Base-by-base conservation (phyloP, 1,140 invertebrate genomes). In the Battus philenor region DNA sequence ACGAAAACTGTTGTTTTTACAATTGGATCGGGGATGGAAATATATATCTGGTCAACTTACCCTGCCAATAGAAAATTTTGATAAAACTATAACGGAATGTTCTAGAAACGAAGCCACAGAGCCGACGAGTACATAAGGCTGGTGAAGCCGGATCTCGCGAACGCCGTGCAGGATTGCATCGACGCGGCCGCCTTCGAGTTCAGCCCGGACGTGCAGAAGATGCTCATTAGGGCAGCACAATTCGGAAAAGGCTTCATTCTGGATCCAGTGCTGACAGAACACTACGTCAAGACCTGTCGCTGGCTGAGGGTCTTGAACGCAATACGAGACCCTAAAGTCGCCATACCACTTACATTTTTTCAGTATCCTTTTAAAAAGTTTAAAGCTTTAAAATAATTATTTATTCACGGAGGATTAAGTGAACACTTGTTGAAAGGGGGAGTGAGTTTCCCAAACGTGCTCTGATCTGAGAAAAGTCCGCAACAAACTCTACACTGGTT, bases 221-320 rank as follows among this genome's bases (percentile, higher is more conserved):
- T 93, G 84, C 85, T 99, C 1, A 91, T 98, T 32, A 89, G 93
- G 59, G 95, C 97, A 20, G 96, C 97, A 0, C 93, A 97, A 61
- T 98, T 97, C 87, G 97, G 97, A 1, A 98, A 98, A 87, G 93
- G 94, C 53, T 98, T 98, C 70, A 88, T 96, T 12, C 88, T 90
- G 6, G 91, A 92, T 47, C 91, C 92, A 31, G 52, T 58, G 13
- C 89, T 93, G 74, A 91, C 96, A 0, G 91, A 96, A 24, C 86
- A 91, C 44, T 98, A 97, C 77, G 94, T 98, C 7, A 90, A 90
- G 58, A 98, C 97, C 85, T 96, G 96, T 68, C 88, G 95, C 60
- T 93, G 91, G 72, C 76, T 99, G 43, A 86, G 97, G 43, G 95
- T 99, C 15, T 75, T 99, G 11, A 99, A 99, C 86, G 93, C 95